Base-by-base conservation (phyloP, 2,888 invertebrate species). In the Nowickia ferox region DNA sequence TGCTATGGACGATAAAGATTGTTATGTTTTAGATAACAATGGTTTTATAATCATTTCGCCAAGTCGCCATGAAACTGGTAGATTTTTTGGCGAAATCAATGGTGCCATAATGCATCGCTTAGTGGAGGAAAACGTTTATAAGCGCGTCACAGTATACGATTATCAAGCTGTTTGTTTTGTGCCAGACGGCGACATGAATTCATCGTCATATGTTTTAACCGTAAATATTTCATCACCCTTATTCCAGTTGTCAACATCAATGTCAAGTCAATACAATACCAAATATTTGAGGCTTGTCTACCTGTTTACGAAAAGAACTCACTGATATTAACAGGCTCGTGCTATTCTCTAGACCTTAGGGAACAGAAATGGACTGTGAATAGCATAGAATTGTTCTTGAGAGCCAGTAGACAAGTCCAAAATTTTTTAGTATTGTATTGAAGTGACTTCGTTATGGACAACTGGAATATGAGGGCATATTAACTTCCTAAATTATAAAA, bases 141-240 rank as follows among this genome's bases (percentile, higher is more conserved):
- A 95, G 88, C 94, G 95, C 77, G 95, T 97, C 13, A 94, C 95
- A 76, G 94, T 97, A 76, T 96, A 96, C 87, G 98, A 98, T 92
- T 98, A 98, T 91, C 98, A 98, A 93, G 97, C 96, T 0, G 97
- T 97, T 22, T 98, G 98, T 92, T 96, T 97, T 89, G 95, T 96
- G 87, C 94, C 94, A 72, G 95, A 94, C 88, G 94, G 94, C 84
- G 94, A 94, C 6, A 94, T 94, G 17, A 96, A 95, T 89, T 94
- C 94, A 17, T 96, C 94, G n/a, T 93, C 93, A 66, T 93, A 93
- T 87, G 89, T 96, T 86, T 90, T 94, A 79, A 94, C 96, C 93
- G 96, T 96, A 92, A 93, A 93, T 91, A 22, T 11, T 30, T 57
- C 30, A 6, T 30, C 4, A 4, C 4, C 4, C 2, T 30, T 4